Evolutionary conservation across 2,113 vertebrate species (phyloP).

Genomic region (Seriola quinqueradiata): DNA sequence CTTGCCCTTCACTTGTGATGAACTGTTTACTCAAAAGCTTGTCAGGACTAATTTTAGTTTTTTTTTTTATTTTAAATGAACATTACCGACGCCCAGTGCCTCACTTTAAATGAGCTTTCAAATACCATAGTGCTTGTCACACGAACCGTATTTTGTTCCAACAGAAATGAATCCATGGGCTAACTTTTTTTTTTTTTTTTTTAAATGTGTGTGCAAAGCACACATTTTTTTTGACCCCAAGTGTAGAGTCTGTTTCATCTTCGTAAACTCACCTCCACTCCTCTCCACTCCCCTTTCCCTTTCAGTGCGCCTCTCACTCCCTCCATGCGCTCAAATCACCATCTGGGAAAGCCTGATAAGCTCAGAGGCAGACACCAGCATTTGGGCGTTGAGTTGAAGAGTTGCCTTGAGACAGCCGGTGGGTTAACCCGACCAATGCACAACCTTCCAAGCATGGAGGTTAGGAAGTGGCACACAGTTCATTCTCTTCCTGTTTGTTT

Average conservation of each 20-base stretch:
- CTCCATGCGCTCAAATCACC: conserved; percentile 71
- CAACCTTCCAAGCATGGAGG: conserved; percentile 53
- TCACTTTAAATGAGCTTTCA: background rate
- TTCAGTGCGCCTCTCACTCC: conserved; percentile 56
- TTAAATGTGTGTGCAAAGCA: background rate
- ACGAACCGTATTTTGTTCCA: conserved; percentile 4
- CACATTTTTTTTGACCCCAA: conserved; percentile 55
- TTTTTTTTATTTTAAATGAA: background rate
- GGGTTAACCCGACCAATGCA: conserved; percentile 62
- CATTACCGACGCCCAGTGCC: background rate
- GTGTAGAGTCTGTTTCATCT: conserved; percentile 74
- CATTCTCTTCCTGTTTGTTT: conserved; percentile 36
- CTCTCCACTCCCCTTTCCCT: conserved; percentile 38
- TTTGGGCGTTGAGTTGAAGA: conserved; percentile 69
- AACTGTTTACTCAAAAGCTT: conserved; percentile 14
- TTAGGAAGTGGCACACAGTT: conserved; percentile 33
- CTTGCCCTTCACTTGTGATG: conserved; percentile 18
- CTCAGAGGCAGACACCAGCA: conserved; percentile 73
- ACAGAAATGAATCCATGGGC: conserved; percentile 19
- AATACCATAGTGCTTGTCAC: background rate
- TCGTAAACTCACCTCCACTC: conserved; percentile 67
- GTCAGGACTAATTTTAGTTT: background rate
- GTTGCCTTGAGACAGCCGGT: conserved; percentile 61
- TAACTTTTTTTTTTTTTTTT: conserved; percentile 15
- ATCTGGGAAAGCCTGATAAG: conserved; percentile 82